A percentile compares a stretch with the other conserved stretches of the same genome.
Conservation (phyloP, 2,797 vertebrate species). For the Mycteria americana region DNA sequence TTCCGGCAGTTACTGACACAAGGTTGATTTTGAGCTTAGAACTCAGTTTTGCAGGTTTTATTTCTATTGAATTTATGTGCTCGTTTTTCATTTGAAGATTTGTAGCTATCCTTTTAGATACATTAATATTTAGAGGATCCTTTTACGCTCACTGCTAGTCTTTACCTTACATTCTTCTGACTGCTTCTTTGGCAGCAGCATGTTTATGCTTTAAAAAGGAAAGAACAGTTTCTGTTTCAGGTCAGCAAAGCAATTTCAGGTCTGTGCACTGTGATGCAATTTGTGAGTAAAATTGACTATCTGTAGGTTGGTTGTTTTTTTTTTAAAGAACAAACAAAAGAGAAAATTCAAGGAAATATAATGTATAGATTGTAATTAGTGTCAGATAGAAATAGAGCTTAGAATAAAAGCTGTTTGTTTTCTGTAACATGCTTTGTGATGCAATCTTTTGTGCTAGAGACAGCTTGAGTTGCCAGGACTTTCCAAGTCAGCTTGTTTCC, state of each 20-base stretch:
- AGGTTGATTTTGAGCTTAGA: background rate
- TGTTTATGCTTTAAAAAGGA: background rate
- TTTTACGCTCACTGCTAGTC: too few relatives aligned
- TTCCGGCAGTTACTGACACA: background rate
- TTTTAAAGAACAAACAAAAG: background rate
- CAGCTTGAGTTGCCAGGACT: background rate
- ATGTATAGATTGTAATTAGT: background rate
- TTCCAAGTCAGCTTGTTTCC: background rate
- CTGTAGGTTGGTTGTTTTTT: rapidly evolving
- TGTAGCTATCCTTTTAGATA: background rate
- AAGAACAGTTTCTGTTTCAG: background rate
- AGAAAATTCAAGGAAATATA: background rate
- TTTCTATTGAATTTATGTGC: background rate
- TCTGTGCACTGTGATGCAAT: background rate
- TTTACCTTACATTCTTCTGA: background rate
- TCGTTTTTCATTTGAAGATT: background rate
- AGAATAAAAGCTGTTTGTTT: background rate
- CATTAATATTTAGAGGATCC: background rate
- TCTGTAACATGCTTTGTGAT: background rate
- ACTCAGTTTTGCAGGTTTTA: background rate
- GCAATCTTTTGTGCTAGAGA: background rate
- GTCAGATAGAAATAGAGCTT: background rate
- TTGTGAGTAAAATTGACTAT: background rate
- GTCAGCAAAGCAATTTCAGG: background rate
- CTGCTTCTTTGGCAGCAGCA: background rate